Conservation (phyloP, 2,888 invertebrate species). For the Sinopyrophorus schimmeli region DNA sequence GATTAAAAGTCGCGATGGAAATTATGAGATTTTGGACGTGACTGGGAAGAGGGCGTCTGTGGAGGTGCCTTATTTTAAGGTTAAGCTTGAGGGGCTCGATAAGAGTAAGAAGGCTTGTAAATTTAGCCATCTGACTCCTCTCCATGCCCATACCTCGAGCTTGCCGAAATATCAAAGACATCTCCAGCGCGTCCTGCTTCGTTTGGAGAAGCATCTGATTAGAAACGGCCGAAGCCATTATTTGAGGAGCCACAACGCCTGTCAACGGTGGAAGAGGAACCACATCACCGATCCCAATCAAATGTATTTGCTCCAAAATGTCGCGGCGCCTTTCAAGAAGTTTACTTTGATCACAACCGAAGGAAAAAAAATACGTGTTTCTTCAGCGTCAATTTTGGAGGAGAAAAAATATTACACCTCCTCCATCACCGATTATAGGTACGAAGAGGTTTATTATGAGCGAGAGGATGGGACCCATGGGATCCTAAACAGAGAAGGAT, state of each 20-base stretch:
- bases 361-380: conserved; percentile 20
- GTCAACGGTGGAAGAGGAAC: conserved; percentile 14
- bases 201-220: conserved; percentile 27
- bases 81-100: not conserved
- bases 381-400: conserved; percentile 7
- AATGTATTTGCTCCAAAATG: conserved; percentile 20
- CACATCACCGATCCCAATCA: conserved; percentile 16
- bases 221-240: conserved; percentile 19
- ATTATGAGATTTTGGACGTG: conserved; percentile 16
- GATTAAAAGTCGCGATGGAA: conserved; percentile 30
- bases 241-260: conserved; percentile 20
- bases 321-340: conserved; percentile 12
- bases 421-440: conserved; percentile 19
- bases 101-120: not conserved
- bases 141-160: conserved; percentile 18
- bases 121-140: conserved; percentile 9
- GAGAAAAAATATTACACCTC: conserved; percentile 21
- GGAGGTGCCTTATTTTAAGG: conserved; percentile 20
- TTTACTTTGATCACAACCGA: conserved; percentile 22
- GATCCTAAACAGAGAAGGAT: conserved; percentile 22
- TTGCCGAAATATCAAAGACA: conserved; percentile 23
- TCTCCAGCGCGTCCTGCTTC: conserved; percentile 16
- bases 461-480: conserved; percentile 33
- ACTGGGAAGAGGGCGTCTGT: conserved; percentile 18
- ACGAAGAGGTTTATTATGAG: conserved; percentile 23